These are phyloP conservation scores for Acanthopleura granulata DNA, from an alignment of 2,888 invertebrate genomes.

Conservation along the genomic window DNA sequence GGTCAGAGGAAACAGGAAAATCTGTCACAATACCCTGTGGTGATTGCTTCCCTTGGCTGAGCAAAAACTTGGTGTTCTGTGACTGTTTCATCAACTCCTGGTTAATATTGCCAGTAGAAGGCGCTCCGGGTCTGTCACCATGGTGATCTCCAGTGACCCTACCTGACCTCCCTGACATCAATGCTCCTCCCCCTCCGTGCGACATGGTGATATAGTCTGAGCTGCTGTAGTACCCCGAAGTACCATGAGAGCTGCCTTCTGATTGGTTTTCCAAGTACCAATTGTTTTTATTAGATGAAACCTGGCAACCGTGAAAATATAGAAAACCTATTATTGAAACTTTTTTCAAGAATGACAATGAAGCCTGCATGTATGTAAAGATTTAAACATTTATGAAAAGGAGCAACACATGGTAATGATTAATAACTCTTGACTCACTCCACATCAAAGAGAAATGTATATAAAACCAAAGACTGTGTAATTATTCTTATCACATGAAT, in stretches of 20 bases:
- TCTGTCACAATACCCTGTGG: conserved; percentile 19
- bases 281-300: not conserved
- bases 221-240: not conserved
- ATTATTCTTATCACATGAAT: no score
- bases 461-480: no score
- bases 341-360: no score
- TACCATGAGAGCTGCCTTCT: conserved; percentile 15
- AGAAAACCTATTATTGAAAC: no score
- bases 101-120: conserved; percentile 55
- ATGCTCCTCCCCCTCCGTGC: not conserved
- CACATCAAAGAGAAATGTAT: no score
- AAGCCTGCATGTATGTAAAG: no score
- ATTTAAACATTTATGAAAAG: no score
- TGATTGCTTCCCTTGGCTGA: conserved; percentile 39
- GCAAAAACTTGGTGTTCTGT: conserved; percentile 60
- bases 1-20: not conserved
- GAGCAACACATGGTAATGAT: no score
- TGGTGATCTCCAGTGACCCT: not conserved
- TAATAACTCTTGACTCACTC: no score
- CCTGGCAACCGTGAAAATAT: not conserved
- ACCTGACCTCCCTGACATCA: not conserved
- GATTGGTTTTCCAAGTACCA: conserved; percentile 9
- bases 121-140: conserved; percentile 33
- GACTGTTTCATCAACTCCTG: conserved; percentile 60
- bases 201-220: conserved; percentile 8